phyloP scores from a whole-genome alignment of 2,888 invertebrate genomes.

The Trachelus tabidus region DNA sequence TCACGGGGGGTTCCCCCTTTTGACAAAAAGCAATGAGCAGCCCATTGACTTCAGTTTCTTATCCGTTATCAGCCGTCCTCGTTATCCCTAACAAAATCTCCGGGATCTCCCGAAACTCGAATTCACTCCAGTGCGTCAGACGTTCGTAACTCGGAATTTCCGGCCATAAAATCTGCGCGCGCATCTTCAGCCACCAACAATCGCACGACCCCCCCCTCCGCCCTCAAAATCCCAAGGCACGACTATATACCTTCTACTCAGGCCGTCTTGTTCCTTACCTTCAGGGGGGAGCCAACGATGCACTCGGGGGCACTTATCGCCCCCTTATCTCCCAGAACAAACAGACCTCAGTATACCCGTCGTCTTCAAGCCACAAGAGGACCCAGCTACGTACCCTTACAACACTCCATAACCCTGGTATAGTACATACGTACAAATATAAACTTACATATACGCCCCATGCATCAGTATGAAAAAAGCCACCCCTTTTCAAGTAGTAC shows the following conservation, averaged over 20 bases:
- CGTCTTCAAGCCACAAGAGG: background rate
- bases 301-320: background rate
- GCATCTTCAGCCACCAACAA: background rate
- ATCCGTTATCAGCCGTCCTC: background rate
- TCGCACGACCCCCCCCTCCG: background rate
- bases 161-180: background rate
- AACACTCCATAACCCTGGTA: background rate
- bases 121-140: background rate
- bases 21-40: no score
- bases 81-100: background rate
- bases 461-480: background rate
- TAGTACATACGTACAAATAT: background rate
- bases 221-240: background rate
- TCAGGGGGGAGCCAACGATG: background rate
- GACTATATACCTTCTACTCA: background rate
- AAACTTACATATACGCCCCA: background rate
- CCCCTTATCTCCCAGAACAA: background rate
- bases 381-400: background rate
- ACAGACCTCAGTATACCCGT: background rate
- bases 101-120: background rate
- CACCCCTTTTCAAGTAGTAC: background rate
- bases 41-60: background rate
- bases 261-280: background rate
- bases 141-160: background rate
- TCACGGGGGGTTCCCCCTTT: no score